These are phyloP conservation scores for Panthera tigris DNA, from an alignment of 2,113 vertebrate genomes.

Conservation along the genomic window DNA sequence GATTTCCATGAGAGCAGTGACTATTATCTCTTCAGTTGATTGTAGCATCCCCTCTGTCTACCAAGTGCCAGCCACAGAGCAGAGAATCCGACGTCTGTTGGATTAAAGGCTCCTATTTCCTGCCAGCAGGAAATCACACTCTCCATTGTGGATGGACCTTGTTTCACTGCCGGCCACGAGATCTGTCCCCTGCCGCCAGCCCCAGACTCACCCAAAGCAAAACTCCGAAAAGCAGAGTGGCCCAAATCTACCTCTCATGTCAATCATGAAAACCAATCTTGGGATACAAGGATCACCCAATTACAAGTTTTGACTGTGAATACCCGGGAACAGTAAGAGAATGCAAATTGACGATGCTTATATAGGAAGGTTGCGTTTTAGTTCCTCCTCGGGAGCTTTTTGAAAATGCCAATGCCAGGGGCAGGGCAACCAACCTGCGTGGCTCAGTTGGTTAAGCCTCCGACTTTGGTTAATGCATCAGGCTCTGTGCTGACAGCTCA, in stretches of 20 bases:
- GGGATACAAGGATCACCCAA: neutral
- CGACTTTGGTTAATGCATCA: too few species aligned
- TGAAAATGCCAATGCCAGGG: neutral
- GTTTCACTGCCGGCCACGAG: neutral
- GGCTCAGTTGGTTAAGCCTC: too few species aligned
- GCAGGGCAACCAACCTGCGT: too few species aligned
- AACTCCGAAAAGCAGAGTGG: neutral
- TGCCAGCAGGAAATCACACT: neutral
- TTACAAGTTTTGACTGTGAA: neutral
- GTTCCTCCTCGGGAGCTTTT: neutral
- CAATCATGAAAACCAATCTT: neutral
- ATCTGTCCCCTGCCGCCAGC: rapidly evolving
- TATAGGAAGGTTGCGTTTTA: neutral
- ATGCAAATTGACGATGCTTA: neutral
- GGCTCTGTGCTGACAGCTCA: too few species aligned
- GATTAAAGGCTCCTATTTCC: neutral
- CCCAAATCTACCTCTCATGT: neutral
- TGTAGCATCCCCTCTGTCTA: neutral
- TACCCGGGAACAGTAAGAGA: neutral
- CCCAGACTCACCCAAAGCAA: neutral
- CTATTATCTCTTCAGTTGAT: neutral
- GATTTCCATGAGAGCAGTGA: neutral
- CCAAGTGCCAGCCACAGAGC: neutral
- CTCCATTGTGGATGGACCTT: too few species aligned
- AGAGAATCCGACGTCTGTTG: neutral